Percentiles rank a stretch among this genome's conserved stretches.
Conservation (phyloP, 2,888 invertebrate species). For the Hemaris fuciformis region DNA sequence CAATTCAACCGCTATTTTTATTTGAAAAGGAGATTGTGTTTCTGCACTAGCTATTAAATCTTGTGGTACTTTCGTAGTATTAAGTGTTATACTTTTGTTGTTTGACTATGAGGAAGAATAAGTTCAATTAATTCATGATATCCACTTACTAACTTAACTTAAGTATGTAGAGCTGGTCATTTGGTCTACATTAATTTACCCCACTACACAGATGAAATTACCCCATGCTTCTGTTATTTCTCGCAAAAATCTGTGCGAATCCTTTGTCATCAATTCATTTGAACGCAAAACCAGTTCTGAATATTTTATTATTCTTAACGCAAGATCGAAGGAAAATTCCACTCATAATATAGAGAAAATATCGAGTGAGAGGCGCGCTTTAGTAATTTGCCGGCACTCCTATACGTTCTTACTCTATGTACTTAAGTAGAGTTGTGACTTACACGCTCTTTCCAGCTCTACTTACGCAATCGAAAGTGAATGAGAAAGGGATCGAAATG, state of each 20-base stretch:
- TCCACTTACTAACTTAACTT: no score
- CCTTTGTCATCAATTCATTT: background rate
- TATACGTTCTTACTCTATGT: background rate
- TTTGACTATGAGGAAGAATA: no score
- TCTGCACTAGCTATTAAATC: no score
- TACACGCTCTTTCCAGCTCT: background rate
- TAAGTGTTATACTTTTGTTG: no score
- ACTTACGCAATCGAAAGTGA: background rate
- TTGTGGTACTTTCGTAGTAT: no score
- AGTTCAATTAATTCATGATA: no score
- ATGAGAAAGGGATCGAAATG: background rate
- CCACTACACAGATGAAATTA: no score
- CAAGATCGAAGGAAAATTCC: slow-evolving; percentile 46
- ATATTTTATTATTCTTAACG: slow-evolving; percentile 11
- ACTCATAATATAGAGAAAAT: slow-evolving; percentile 52
- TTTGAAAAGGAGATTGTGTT: no score
- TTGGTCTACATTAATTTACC: no score
- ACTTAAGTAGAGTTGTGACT: slow-evolving; percentile 3
- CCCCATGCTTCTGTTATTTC: background rate
- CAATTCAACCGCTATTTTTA: no score
- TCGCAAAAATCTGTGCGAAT: background rate
- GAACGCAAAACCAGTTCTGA: slow-evolving; percentile 1
- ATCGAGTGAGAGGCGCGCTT: slow-evolving; percentile 43
- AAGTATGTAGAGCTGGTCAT: no score
- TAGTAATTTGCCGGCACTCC: slow-evolving; percentile 59